These are phyloP conservation scores for Dermatemys mawii DNA, from an alignment of 2,113 vertebrate genomes.

Conservation along the genomic window DNA sequence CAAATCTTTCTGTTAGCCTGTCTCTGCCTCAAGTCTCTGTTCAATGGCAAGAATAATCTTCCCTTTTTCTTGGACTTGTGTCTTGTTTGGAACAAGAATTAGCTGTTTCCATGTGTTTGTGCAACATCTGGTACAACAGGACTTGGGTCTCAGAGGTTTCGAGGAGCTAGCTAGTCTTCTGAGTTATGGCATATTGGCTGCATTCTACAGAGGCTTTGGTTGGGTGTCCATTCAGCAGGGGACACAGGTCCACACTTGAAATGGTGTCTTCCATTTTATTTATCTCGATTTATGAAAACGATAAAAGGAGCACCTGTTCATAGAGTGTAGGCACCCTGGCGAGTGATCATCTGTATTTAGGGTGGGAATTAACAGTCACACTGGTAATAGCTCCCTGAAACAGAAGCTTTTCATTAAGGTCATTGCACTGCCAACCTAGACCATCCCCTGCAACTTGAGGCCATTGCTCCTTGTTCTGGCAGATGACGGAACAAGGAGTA, in stretches of 20 bases:
- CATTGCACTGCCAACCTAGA: not conserved
- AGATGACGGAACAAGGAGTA: too few relatives aligned
- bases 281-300: not conserved
- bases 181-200: not conserved
- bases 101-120: not conserved
- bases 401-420: not conserved
- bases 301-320: not conserved
- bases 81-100: not conserved
- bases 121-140: not conserved
- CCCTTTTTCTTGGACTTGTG: not conserved
- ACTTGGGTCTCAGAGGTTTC: not conserved
- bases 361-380: not conserved
- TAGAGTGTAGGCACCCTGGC: not conserved
- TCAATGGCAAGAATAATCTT: rapidly evolving
- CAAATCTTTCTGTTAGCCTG: not conserved
- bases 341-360: not conserved
- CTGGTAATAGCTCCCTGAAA: not conserved
- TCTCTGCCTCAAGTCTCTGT: not conserved
- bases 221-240: not conserved
- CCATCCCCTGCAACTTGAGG: too few relatives aligned
- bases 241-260: too few relatives aligned
- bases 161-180: not conserved
- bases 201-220: not conserved
- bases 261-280: not conserved
- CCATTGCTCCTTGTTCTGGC: too few relatives aligned